These are phyloP conservation scores for Griposia aprilina DNA, from an alignment of 2,888 invertebrate species.

Conservation along the genomic window DNA sequence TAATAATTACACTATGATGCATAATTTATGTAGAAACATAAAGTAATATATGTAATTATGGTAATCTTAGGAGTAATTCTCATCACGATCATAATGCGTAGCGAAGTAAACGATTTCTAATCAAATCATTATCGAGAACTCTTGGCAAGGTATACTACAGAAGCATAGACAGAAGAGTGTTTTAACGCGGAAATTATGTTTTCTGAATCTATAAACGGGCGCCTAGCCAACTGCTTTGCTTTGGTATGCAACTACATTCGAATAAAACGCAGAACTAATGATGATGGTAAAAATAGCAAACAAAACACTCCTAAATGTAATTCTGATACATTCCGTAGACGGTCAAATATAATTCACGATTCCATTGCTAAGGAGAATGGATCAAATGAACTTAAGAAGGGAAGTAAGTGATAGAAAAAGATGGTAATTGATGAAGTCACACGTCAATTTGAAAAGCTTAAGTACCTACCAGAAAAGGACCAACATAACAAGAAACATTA, in stretches of 20 bases:
- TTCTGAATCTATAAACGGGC: slow-evolving; percentile 32
- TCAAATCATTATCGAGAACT: slow-evolving; percentile 47
- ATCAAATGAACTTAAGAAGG: background rate
- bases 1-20: slow-evolving; percentile 6
- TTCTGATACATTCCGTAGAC: background rate
- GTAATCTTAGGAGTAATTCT: slow-evolving; percentile 35
- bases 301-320: background rate
- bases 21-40: slow-evolving; percentile 23
- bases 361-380: background rate
- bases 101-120: slow-evolving; percentile 39
- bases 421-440: background rate
- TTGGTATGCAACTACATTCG: background rate
- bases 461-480: background rate
- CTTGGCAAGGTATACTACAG: slow-evolving; percentile 33
- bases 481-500: background rate
- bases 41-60: slow-evolving; percentile 40
- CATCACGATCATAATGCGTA: slow-evolving; percentile 41
- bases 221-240: slow-evolving; percentile 3
- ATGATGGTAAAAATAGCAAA: background rate
- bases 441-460: background rate
- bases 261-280: background rate
- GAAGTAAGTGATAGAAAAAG: background rate
- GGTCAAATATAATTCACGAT: background rate
- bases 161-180: slow-evolving; percentile 35
- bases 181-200: slow-evolving; percentile 44